These are phyloP conservation scores for Gymnocephalus cernua DNA, from an alignment of 2,113 vertebrate genomes.

Conservation along the genomic window DNA sequence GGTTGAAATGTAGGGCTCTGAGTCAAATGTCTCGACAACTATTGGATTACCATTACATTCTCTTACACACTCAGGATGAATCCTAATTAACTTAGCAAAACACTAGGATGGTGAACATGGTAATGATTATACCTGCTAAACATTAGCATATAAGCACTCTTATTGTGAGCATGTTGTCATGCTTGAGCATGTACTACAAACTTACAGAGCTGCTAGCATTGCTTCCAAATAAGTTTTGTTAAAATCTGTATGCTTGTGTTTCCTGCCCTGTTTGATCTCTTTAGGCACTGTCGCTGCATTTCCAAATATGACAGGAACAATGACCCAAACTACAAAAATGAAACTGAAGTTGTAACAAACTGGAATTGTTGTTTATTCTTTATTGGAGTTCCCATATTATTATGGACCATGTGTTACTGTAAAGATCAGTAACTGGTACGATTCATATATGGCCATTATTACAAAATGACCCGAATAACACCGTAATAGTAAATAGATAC, in stretches of 20 bases:
- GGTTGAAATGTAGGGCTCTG: background rate
- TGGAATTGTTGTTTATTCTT: background rate
- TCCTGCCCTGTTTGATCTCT: no score
- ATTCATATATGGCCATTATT: constrained; percentile 1
- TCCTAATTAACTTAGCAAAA: background rate
- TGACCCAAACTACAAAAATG: background rate
- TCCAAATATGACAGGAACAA: background rate
- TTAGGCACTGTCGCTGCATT: no score
- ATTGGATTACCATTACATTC: background rate
- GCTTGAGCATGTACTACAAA: background rate
- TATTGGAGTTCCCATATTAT: background rate
- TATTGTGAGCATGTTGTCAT: background rate
- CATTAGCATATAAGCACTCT: background rate
- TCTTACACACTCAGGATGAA: background rate
- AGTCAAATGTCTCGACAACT: background rate
- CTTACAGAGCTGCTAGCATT: background rate
- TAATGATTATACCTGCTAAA: background rate
- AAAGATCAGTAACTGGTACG: background rate
- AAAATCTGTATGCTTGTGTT: no score
- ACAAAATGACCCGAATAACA: constrained; percentile 4
- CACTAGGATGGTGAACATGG: background rate
- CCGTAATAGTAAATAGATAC: constrained; percentile 33
- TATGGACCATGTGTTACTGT: background rate
- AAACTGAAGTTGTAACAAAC: background rate
- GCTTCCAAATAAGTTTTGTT: background rate